These are phyloP conservation scores for cattle (Bos taurus) DNA, from an alignment of 2,113 vertebrate species.

Conservation along the genomic window DNA sequence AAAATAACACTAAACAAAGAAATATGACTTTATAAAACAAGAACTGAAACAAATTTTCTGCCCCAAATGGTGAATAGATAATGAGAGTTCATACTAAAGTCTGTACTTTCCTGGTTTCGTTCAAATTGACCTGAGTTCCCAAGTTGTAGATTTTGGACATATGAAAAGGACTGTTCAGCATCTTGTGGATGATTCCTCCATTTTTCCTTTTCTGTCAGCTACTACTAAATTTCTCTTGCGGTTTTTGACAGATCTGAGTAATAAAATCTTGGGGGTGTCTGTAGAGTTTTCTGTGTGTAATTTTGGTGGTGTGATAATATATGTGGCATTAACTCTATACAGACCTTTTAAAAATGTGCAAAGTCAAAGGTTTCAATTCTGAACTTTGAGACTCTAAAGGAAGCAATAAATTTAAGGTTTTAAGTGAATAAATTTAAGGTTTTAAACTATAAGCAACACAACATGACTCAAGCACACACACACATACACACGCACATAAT, in stretches of 20 bases:
- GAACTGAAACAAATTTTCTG: neutral
- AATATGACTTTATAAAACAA: neutral
- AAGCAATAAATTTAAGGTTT: neutral
- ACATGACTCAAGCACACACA: neutral
- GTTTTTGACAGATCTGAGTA: neutral
- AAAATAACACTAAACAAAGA: neutral
- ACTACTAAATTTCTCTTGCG: neutral
- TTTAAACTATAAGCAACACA: neutral
- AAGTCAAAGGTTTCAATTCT: neutral
- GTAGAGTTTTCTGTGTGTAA: neutral
- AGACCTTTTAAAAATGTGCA: neutral
- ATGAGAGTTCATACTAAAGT: neutral
- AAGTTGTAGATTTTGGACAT: neutral
- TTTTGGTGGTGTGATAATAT: neutral
- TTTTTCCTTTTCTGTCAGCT: neutral
- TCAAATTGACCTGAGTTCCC: neutral
- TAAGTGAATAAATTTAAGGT: neutral
- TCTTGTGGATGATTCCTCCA: neutral
- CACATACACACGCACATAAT: neutral
- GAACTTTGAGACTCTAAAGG: neutral
- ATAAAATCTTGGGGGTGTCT: neutral
- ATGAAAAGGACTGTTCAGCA: neutral
- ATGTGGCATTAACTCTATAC: neutral
- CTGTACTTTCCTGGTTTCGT: neutral
- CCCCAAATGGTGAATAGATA: neutral